phyloP scores from a whole-genome alignment of 2,113 vertebrate species.

The Zosterops hypoxanthus region DNA sequence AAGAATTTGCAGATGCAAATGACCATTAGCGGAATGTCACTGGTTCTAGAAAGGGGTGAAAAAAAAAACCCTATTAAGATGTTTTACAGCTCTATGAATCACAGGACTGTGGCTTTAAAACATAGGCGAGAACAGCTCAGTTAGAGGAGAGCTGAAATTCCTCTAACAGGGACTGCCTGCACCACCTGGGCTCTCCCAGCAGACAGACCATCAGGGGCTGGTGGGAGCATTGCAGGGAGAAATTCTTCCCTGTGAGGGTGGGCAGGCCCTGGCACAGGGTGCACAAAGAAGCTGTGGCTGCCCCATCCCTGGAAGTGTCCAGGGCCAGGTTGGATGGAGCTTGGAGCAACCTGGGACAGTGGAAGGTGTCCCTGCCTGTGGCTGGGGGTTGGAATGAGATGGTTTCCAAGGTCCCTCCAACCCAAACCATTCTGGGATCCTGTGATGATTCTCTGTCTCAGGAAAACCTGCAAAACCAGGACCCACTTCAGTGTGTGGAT shows the following conservation, averaged over 20 bases:
- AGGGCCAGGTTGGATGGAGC: accelerated
- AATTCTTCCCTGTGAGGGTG: neutral
- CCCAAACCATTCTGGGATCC: neutral
- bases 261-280: accelerated
- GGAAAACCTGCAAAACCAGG: neutral
- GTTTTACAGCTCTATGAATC: neutral
- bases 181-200: neutral
- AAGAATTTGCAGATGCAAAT: neutral
- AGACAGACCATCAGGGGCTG: neutral
- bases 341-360: accelerated
- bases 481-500: accelerated
- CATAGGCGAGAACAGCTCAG: neutral
- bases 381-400: neutral
- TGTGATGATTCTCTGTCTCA: neutral
- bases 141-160: neutral
- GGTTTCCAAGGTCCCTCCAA: neutral
- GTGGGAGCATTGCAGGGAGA: neutral
- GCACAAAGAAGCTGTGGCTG: neutral
- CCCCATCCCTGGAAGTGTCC: neutral
- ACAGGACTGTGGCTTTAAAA: neutral
- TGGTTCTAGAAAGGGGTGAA: neutral
- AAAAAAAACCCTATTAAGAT: neutral
- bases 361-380: neutral
- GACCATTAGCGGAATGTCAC: neutral
- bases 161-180: neutral